phyloP scores from a whole-genome alignment of 2,797 vertebrate species.

The Cercopithecus diana region DNA sequence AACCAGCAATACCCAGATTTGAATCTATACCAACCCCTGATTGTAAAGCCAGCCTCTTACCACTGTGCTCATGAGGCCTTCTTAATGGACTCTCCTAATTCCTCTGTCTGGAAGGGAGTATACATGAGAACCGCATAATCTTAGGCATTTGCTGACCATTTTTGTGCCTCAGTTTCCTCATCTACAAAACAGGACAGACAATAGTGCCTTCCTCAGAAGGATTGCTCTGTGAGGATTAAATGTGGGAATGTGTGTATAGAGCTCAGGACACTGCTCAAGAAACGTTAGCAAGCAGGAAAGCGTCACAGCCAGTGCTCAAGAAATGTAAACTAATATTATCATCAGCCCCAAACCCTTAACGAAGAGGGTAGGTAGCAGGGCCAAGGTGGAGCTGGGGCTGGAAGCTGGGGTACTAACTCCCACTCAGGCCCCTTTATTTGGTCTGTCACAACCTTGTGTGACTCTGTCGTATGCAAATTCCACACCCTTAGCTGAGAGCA shows the following conservation, averaged over 20 bases:
- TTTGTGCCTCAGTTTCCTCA: background rate
- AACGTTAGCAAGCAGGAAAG: background rate
- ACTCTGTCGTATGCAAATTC: no score
- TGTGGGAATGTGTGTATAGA: no score
- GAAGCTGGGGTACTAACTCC: background rate
- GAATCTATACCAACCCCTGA: background rate
- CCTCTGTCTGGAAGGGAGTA: background rate
- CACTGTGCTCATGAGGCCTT: background rate
- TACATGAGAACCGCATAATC: no score
- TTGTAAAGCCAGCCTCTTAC: background rate
- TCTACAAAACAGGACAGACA: background rate
- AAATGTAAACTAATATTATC: background rate
- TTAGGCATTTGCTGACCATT: background rate
- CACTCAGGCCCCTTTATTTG: background rate
- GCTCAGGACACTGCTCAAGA: background rate
- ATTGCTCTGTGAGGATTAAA: background rate
- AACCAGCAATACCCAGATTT: background rate
- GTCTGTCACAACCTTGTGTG: background rate
- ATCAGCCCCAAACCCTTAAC: background rate
- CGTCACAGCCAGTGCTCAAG: background rate
- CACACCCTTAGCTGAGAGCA: background rate
- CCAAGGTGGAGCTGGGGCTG: background rate
- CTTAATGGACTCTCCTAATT: background rate
- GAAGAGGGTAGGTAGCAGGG: background rate
- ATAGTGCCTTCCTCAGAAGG: background rate